Evolutionary conservation across 2,888 invertebrate species (phyloP), one percentile per base, ranked within the genome.

Genomic region (Geotrupes spiniger): DNA sequence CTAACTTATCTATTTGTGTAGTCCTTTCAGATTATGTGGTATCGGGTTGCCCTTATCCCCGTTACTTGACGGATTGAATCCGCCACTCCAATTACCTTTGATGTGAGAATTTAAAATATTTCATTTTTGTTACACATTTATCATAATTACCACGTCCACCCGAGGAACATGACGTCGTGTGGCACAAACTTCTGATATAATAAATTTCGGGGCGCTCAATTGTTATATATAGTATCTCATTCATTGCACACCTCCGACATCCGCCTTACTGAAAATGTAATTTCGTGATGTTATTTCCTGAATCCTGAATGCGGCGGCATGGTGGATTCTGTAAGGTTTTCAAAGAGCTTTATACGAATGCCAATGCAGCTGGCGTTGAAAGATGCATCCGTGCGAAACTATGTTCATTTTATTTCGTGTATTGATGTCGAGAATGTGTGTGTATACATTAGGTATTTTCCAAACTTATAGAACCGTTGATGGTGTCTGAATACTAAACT

Each of bases 191-290:
- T 21, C 6, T 21, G 4, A 6, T 21, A 21, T 21, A 21, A 21
- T 21, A 21, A n/a, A 21, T 21, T 21, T 21, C 6, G 21, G 6
- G 4, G 6, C 6, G 6, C 6, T 21, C 21, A 21, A 21, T 21
- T 21, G 6, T 21, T 21, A 21, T 21, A n/a, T n/a, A 21, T 4
- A 21, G 21, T 21, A 21, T 4, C 6, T 4, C 63, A 65, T 67
- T 66, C 65, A 54, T 58, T 40, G 63, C 65, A 65, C 65, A n/a
- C 66, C 60, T 61, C 62, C 57, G 55, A 50, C 58, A 65, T 62
- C 63, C 60, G 65, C 64, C 64, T 68, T 67, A 66, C 62, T 63
- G 67, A 64, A 66, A 68, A 68, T 65, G 64, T 66, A 68, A 68
- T 68, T 66, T 62, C 43, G 54, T 43, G 57, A 56, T 58, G 61